Evolutionary conservation across 2,113 vertebrate species (phyloP).

Genomic region (Ammodramus savannarum): DNA sequence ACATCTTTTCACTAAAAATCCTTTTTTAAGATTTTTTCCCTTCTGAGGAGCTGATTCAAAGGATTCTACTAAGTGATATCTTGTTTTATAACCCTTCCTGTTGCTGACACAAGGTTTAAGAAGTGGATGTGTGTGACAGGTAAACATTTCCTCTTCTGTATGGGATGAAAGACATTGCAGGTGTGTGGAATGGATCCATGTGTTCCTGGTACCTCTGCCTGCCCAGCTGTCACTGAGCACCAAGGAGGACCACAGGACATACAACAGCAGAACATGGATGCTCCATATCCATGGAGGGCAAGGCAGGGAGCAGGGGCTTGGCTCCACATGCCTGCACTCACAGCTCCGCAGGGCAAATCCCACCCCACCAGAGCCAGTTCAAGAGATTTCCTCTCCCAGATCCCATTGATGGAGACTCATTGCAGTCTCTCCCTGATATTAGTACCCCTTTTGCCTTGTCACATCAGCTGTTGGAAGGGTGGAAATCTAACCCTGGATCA

Average conservation of each 20-base stretch:
- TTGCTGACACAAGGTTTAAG: background rate
- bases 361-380: background rate
- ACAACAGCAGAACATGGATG: background rate
- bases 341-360: background rate
- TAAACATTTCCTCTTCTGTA: fast-evolving
- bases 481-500: background rate
- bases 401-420: background rate
- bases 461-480: background rate
- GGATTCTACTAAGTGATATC: background rate
- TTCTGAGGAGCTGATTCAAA: too few relatives aligned
- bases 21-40: too few relatives aligned
- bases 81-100: background rate
- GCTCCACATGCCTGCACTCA: background rate
- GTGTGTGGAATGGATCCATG: background rate
- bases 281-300: background rate
- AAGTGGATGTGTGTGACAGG: too few relatives aligned
- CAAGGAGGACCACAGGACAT: fast-evolving
- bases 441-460: background rate
- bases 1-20: too few relatives aligned
- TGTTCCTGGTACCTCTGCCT: background rate
- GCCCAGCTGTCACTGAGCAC: background rate
- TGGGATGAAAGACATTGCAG: background rate
- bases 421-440: background rate
- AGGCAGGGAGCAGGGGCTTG: background rate
- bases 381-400: background rate